A percentile compares a stretch with the other conserved stretches of the same genome.
Conservation (phyloP, 2,113 vertebrate species). For the Mustelus asterias region DNA sequence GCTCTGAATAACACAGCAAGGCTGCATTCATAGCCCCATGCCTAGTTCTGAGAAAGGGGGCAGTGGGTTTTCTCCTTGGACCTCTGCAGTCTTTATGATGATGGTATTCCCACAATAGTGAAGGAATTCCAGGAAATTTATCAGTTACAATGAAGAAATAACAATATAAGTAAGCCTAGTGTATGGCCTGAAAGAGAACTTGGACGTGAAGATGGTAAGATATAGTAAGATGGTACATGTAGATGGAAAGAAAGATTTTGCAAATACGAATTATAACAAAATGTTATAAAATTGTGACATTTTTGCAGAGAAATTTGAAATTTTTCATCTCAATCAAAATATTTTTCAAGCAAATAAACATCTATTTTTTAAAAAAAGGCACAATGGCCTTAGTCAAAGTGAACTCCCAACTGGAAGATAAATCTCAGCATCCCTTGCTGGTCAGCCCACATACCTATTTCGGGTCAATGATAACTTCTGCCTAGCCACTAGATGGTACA, state of each 20-base stretch:
- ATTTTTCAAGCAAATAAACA: not conserved
- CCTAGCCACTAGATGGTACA: not conserved
- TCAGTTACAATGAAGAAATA: not conserved
- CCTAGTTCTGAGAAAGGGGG: not conserved
- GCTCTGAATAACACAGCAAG: not conserved
- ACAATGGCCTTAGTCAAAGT: not conserved
- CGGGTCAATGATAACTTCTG: not conserved
- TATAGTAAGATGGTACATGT: not conserved
- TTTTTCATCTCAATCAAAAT: not conserved
- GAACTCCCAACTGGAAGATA: not conserved
- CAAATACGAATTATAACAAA: not conserved
- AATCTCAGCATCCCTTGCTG: not conserved
- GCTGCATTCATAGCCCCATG: not conserved
- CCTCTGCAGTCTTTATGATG: not conserved
- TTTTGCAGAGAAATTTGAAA: not conserved
- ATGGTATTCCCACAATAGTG: not conserved
- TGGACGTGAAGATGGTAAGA: not conserved
- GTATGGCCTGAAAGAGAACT: too few relatives aligned
- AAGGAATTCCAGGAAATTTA: not conserved
- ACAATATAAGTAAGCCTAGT: not conserved
- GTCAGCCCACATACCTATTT: not conserved
- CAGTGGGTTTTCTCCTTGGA: not conserved
- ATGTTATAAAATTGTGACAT: not conserved
- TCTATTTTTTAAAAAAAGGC: not conserved
- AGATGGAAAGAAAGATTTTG: not conserved